A percentile compares a stretch with the other conserved stretches of the same genome.
These are phyloP conservation scores for Orgyia antiqua DNA, from an alignment of 2,888 invertebrate species.

Conservation along the genomic window DNA sequence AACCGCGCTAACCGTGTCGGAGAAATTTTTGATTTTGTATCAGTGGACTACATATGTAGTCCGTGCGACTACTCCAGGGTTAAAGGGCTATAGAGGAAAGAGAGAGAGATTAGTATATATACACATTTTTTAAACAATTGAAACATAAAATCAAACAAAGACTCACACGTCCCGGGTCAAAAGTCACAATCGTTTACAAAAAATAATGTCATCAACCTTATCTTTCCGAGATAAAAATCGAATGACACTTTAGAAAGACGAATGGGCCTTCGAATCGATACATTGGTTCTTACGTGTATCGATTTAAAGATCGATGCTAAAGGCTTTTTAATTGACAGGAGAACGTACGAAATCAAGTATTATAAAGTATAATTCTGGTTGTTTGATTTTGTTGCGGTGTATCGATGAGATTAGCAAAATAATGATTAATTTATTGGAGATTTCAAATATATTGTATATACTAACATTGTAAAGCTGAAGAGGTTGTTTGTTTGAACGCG, in stretches of 20 bases:
- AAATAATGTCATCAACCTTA: conserved; percentile 47
- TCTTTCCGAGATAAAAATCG: conserved; percentile 48
- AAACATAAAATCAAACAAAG: no score
- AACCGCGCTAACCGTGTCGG: no score
- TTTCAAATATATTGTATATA: background rate
- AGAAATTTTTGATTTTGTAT: no score
- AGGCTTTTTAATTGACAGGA: conserved; percentile 50
- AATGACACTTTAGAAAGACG: conserved; percentile 57
- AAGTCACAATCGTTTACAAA: conserved; percentile 42
- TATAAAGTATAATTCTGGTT: conserved; percentile 18
- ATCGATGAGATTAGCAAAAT: conserved; percentile 7
- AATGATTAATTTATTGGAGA: conserved; percentile 2
- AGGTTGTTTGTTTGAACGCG: no score
- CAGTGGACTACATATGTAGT: no score
- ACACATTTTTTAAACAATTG: no score
- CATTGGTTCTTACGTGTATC: conserved; percentile 47
- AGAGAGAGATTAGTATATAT: no score
- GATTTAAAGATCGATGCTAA: conserved; percentile 49
- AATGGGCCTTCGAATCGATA: conserved; percentile 44
- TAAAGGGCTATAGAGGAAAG: no score
- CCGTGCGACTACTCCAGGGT: no score
- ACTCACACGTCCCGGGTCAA: conserved; percentile 16
- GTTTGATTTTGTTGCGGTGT: conserved; percentile 20
- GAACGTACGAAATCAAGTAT: conserved; percentile 30
- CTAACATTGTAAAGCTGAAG: no score